Base-by-base conservation (phyloP, 2,797 vertebrate genomes). In the Sebastes minor region DNA sequence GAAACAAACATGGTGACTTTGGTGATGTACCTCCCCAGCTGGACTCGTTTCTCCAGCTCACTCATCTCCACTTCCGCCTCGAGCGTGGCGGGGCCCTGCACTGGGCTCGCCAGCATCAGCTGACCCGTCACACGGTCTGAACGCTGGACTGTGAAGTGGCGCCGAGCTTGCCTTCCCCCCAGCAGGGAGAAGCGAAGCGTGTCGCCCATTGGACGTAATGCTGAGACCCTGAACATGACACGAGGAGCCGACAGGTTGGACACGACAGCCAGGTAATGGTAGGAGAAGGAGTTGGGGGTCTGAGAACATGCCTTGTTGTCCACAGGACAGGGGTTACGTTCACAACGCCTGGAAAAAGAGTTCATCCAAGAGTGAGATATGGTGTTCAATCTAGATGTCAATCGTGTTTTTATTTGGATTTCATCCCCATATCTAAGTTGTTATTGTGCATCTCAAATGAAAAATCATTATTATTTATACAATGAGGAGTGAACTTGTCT, bases 61-160 rank as follows among this genome's bases (percentile, higher is more conserved):
- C 89, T 97, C 97, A 98, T 98, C 92, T 98, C 97, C 90, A 98
- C 93, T 56, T 98, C 96, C 2, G 96, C 96, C 81, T 97, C 95
- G 87, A 98, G 86, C 0, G 90, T 94, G 49, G 91, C 88, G 0
- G 97, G 97, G 16, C 97, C 97, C 0, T 74, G 92, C n/a, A 96
- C 89, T 0, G 96, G 95, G 72, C 88, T 95, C 76, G 94, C 94
- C 82, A 98, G 95, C 91, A 98, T 92, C 90, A 98, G 94, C 88
- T 98, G 96, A 16, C 97, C 97, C 0, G 94, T 96, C 88, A 96
- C 94, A 49, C 92, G 92, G 91, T 95, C 95, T 0, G 97, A 96
- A 25, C 96, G 96, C 81, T 96, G 95, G 67, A 98, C 94, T 0
- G 92, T 81, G 13, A 98, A 96, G 74, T 94, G 81, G 0, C 94